phyloP scores from a whole-genome alignment of 2,888 invertebrate genomes.

The Itoplectis maculator region DNA sequence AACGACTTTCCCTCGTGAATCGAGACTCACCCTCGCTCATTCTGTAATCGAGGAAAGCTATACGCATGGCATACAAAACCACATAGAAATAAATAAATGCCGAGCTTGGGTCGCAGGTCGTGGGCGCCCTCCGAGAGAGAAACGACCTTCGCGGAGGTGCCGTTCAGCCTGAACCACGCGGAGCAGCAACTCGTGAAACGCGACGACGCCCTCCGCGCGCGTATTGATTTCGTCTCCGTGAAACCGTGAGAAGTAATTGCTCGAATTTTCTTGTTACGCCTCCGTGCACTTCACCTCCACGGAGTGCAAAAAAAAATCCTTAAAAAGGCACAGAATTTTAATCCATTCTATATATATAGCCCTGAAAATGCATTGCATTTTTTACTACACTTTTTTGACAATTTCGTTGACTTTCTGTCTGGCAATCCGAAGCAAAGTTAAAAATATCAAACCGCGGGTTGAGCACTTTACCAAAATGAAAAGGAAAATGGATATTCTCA shows the following conservation, averaged over 20 bases:
- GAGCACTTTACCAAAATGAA: neutral
- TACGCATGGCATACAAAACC: conserved; percentile 72
- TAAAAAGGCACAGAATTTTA: neutral
- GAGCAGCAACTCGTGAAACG: conserved; percentile 22
- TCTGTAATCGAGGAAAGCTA: conserved; percentile 65
- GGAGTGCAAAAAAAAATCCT: neutral
- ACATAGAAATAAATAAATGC: conserved; percentile 80
- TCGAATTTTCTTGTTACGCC: conserved; percentile 19
- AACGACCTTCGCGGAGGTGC: conserved; percentile 3
- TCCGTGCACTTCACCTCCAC: neutral
- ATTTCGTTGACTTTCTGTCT: neutral
- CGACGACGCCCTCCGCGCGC: conserved; percentile 44
- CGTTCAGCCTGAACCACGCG: conserved; percentile 8
- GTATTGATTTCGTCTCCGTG: conserved; percentile 71
- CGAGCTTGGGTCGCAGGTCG: conserved; percentile 64
- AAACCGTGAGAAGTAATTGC: conserved; percentile 57
- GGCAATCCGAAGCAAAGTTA: neutral
- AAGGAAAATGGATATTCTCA: neutral
- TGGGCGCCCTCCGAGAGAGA: conserved; percentile 22
- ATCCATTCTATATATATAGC: neutral
- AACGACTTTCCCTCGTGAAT: conserved; percentile 61
- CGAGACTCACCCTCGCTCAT: conserved; percentile 67
- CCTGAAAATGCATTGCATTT: neutral
- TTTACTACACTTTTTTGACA: neutral
- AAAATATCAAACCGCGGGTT: no score